Base-by-base conservation (phyloP, 2,888 invertebrate genomes). In the Hofmannophila pseudospretella region DNA sequence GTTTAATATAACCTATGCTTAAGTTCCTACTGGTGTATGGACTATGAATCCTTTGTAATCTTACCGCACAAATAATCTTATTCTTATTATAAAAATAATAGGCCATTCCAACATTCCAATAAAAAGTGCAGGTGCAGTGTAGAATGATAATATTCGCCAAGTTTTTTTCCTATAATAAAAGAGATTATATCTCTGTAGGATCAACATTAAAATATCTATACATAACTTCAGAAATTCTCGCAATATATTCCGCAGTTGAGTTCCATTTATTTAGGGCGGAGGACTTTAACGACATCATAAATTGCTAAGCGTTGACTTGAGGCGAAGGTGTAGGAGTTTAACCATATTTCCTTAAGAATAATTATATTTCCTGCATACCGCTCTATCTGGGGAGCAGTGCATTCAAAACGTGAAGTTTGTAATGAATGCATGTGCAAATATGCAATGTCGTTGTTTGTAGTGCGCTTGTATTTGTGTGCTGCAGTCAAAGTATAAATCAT, bases 361-460 rank as follows among this genome's bases (percentile, higher is more conserved):
- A 34, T 38, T 38, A 34, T 38, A 38, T 33, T 33, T 28, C n/a
- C 33, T 14, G 34, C 33, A 27, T 20, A 37, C 30, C 29, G 35
- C 29, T 33, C 32, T 39, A 39, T 25, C 39, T 37, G 20, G 25
- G n/a, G n/a, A n/a, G 4, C 29, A 11, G 43, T 47, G 50, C 23
- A 51, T 41, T 50, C 45, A 46, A 58, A 49, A 51, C 54, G 57
- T 54, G 52, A 34, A 42, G 55, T 52, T 47, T 4, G 14, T 33
- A 34, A 56, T 60, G 48, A 56, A 64, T 54, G 56, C 48, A 47
- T 47, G 49, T 43, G 49, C 44, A 44, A 36, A 44, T 39, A 42
- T 35, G 35, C 29, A 29, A 22, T 35, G 7, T 9, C 29, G 35
- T 22, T 29, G 11, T 12, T 4, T 30, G 23, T 8, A n/a, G 16